Evolutionary conservation across 2,797 vertebrate species (phyloP).

Genomic region (Karalla daura): DNA sequence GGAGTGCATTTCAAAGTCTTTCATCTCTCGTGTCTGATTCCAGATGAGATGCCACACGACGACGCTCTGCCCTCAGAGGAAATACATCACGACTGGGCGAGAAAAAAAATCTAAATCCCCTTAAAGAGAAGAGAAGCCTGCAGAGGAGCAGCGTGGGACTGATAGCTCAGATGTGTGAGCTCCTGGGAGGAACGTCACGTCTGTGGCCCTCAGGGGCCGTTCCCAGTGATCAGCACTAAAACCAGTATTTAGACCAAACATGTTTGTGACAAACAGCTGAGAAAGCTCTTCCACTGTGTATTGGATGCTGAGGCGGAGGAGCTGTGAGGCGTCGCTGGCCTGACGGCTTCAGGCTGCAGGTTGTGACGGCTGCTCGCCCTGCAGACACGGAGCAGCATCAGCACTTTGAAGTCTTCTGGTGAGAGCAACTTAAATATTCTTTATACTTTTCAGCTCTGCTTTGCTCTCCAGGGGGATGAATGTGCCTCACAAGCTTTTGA

Average conservation of each 20-base stretch:
- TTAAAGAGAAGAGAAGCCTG: conserved; percentile 4
- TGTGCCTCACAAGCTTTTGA: no score
- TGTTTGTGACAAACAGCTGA: neutral
- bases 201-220: conserved; percentile 1
- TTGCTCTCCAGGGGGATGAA: no score
- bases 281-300: no score
- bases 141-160: neutral
- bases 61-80: neutral
- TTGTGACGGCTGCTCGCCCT: no score
- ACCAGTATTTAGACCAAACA: neutral
- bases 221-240: neutral
- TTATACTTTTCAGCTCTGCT: no score
- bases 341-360: no score
- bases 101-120: neutral
- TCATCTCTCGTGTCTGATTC: conserved; percentile 26
- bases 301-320: no score
- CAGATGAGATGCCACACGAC: conserved; percentile 10
- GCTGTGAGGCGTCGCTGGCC: no score
- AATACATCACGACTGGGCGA: neutral
- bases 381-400: no score
- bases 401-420: no score
- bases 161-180: conserved; percentile 8
- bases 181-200: neutral
- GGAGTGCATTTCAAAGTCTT: conserved; percentile 9
- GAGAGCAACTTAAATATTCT: no score